Evolutionary conservation across 2,888 invertebrate species (phyloP).

Genomic region (Lasioglossum villosulum): DNA sequence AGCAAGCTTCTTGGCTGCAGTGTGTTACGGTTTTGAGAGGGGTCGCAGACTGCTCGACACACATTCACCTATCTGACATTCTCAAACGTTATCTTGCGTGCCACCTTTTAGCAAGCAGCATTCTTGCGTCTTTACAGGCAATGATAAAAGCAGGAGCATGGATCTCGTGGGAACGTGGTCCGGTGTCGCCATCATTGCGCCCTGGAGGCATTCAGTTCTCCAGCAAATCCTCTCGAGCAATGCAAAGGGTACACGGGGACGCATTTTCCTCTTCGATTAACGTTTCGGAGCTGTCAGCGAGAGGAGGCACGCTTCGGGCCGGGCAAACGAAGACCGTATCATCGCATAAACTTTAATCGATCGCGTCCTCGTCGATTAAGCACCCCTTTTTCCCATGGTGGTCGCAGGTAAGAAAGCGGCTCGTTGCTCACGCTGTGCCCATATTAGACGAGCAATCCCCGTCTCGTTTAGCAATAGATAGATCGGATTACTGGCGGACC

Average conservation of each 20-base stretch:
- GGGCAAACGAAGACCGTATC: not conserved
- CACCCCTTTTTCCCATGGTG: slow-evolving; percentile 5
- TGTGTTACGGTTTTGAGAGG: slow-evolving; percentile 66
- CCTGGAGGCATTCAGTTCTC: slow-evolving; percentile 1
- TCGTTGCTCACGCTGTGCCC: slow-evolving; percentile 15
- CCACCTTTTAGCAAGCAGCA: slow-evolving; percentile 48
- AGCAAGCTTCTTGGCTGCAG: slow-evolving; percentile 64
- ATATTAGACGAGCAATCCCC: slow-evolving; percentile 45
- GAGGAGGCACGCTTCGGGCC: not conserved
- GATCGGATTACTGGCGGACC: slow-evolving; percentile 61
- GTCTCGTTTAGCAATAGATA: slow-evolving; percentile 60
- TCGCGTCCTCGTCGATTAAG: not conserved
- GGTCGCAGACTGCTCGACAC: slow-evolving; percentile 66
- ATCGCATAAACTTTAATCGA: slow-evolving; percentile 2
- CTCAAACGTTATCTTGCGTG: slow-evolving; percentile 41
- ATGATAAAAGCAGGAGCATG: slow-evolving; percentile 42
- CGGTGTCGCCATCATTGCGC: not conserved
- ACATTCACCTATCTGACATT: slow-evolving; percentile 58
- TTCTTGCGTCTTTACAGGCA: slow-evolving; percentile 26
- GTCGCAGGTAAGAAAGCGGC: slow-evolving; percentile 27
- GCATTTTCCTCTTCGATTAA: not conserved
- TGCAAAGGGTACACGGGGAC: not conserved
- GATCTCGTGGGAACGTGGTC: slow-evolving; percentile 5
- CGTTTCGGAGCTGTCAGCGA: not conserved
- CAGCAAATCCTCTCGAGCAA: not conserved